Conservation (phyloP, 2,888 invertebrate genomes). For the Augochlorella aurata region DNA sequence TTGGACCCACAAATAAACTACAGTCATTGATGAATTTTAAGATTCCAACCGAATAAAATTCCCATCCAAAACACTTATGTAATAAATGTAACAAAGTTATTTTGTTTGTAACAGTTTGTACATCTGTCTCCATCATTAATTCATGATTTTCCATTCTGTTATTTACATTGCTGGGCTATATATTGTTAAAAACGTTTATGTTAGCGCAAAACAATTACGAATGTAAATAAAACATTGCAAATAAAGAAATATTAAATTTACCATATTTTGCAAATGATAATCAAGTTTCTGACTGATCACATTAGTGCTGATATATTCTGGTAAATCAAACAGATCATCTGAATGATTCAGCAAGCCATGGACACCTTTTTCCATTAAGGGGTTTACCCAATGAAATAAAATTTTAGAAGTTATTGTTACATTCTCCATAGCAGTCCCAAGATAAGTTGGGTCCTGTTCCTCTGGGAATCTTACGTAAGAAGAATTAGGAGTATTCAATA, state of each 20-base stretch:
- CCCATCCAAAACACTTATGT: constrained; percentile 89
- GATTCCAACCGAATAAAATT: constrained; percentile 93
- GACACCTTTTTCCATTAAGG: constrained; percentile 91
- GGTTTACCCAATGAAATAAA: constrained; percentile 94
- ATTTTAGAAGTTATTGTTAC: constrained; percentile 88
- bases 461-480: constrained; percentile 87
- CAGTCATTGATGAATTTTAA: constrained; percentile 92
- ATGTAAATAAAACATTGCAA: not conserved
- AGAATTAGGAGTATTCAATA: constrained; percentile 82
- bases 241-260: constrained; percentile 47
- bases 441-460: constrained; percentile 86
- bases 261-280: constrained; percentile 82
- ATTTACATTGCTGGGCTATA: constrained; percentile 39
- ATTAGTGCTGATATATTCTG: constrained; percentile 85
- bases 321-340: constrained; percentile 93
- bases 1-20: constrained; percentile 93
- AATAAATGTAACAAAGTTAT: constrained; percentile 87
- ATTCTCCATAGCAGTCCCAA: constrained; percentile 93
- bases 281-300: constrained; percentile 86
- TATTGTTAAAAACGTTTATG: constrained; percentile 15
- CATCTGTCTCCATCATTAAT: constrained; percentile 33
- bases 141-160: constrained; percentile 52
- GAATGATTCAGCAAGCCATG: constrained; percentile 87
- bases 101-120: constrained; percentile 75
- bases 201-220: not conserved